Percentiles rank a stretch among this genome's conserved stretches.
phyloP scores from a whole-genome alignment of 2,113 vertebrate genomes.

The Corythaixoides concolor region DNA sequence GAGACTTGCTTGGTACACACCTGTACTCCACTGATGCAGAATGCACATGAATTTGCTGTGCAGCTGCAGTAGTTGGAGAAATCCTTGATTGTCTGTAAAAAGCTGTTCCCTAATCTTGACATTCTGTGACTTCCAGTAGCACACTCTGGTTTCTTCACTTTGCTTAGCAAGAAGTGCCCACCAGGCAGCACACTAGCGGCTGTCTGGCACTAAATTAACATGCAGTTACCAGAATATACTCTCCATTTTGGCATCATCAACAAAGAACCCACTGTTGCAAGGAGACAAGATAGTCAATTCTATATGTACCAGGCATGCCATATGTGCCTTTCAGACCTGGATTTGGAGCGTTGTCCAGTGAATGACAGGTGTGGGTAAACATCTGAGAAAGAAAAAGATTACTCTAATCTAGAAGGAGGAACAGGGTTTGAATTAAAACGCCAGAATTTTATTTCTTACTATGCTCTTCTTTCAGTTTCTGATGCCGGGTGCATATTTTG shows the following conservation, averaged over 20 bases:
- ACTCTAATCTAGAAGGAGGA: not conserved
- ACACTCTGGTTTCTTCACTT: not conserved
- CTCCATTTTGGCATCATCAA: not conserved
- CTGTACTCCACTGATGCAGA: not conserved
- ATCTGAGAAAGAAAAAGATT: not conserved
- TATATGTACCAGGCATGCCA: fast-evolving
- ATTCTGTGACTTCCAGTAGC: not conserved
- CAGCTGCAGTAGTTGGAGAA: not conserved
- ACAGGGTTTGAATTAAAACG: not conserved
- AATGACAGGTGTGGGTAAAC: not conserved
- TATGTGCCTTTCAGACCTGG: not conserved
- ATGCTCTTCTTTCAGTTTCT: not conserved
- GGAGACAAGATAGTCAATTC: not conserved
- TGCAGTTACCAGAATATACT: not conserved
- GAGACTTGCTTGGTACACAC: not conserved
- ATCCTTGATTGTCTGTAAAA: not conserved
- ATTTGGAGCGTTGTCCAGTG: not conserved
- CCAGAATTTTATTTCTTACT: not conserved
- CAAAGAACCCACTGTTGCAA: not conserved
- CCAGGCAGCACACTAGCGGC: not conserved
- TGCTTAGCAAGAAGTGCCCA: not conserved
- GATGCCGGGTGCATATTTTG: not conserved
- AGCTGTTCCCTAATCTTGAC: not conserved
- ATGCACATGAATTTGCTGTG: not conserved
- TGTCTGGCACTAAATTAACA: not conserved